Evolutionary conservation across 2,888 invertebrate species (phyloP), one percentile per base, ranked within the genome.

Genomic region (Drosophila fungiperda): DNA sequence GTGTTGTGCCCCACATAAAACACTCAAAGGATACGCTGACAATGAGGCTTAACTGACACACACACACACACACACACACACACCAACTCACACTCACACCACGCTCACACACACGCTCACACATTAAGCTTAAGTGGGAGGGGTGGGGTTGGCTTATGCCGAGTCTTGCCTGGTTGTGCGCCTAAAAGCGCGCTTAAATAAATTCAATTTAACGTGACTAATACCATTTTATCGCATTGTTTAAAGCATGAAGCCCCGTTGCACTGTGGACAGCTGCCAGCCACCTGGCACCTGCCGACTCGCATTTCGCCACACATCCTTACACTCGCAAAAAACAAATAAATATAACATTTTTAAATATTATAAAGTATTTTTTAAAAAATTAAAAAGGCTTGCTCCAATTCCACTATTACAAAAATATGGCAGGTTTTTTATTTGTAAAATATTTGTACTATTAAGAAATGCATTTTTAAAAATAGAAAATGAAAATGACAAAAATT

Each of bases 141-240:
- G 59, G 38, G 15, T 20, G 32, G 12, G 3, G 45, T n/a, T 26
- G 57, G 81, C 83, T 78, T 79, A 82, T 68, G 76, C n/a, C 53
- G 69, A 66, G 78, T 57, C 61, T 61, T 76, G 80, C 70, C 60
- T 67, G 66, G 53, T 70, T 53, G 68, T 76, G 89, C 86, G 90
- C 87, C 89, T 87, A 90, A 90, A 84, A 84, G 90, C 84, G 79
- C 84, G 90, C 90, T 84, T 89, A 90, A 90, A 87, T 87, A 87
- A 87, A 87, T 87, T 87, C 90, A 89, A 87, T 90, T 87, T 90
- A 90, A 89, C 87, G 89, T 87, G 89, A 89, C 87, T 87, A 87
- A 87, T 87, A 83, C 87, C 87, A 83, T 89, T 87, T 87, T 87
- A 87, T 87, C 87, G 87, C 87, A 89, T 87, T 87, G 87, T 87